These are phyloP conservation scores for Gymnopithys bicolor DNA, from an alignment of 2,797 vertebrate species.

Conservation along the genomic window DNA sequence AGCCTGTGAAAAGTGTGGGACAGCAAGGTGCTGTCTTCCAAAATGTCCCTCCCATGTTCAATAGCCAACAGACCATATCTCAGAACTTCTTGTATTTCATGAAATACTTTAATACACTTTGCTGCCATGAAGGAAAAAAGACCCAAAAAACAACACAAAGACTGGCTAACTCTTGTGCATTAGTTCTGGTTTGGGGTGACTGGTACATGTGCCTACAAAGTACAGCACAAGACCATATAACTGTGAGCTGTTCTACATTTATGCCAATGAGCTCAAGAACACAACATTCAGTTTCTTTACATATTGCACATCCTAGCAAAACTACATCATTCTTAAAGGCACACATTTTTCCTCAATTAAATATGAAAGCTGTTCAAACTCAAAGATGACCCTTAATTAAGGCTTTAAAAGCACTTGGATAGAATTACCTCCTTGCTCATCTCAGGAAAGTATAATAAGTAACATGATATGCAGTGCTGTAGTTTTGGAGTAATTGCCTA, in stretches of 20 bases:
- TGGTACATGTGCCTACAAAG: neutral
- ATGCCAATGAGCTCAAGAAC: neutral
- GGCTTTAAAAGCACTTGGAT: neutral
- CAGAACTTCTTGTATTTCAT: neutral
- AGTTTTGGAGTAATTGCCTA: constrained; percentile 56
- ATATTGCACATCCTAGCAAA: neutral
- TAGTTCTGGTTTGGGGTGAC: neutral
- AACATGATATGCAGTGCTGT: constrained; percentile 7
- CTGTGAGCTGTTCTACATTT: neutral
- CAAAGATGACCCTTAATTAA: constrained; percentile 56
- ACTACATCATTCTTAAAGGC: neutral
- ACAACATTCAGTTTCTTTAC: neutral
- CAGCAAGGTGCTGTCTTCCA: neutral
- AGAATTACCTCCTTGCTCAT: constrained; percentile 22
- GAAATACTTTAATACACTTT: neutral
- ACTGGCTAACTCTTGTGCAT: neutral
- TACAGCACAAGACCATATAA: neutral
- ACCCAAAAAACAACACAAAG: neutral
- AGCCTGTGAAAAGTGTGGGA: neutral
- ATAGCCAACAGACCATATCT: neutral
- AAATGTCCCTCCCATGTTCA: neutral
- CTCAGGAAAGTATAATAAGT: constrained; percentile 24
- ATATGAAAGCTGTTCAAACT: constrained; percentile 30
- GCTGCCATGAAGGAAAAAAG: neutral
- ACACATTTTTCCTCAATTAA: neutral